Base-by-base conservation (phyloP, 2,888 invertebrate genomes). In the Drosophila koepferae region DNA sequence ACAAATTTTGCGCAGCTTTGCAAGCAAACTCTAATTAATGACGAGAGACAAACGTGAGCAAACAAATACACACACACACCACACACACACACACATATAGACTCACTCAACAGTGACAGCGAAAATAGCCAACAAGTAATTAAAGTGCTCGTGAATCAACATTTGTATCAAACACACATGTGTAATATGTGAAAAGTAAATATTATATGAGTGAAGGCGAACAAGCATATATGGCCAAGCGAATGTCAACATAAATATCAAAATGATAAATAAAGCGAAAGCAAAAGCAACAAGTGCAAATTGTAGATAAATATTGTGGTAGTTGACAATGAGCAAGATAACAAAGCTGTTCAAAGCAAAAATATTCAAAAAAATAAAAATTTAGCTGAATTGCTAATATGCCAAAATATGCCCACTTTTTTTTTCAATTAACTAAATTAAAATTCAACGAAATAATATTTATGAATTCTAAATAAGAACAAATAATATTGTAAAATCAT, bases 101-200 rank as follows among this genome's bases (percentile, higher is more conserved):
- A 58, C 3, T n/a, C 12, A 49, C n/a, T 5, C 34, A 28, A 12
- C 16, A 31, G 31, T 3, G 23, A 8, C 20, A 16, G 36, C 53
- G 36, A 41, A 65, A 69, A 46, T 36, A 49, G 28, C 55, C 44
- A 36, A 49, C 43, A 46, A 48, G 48, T 64, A 72, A 66, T 70
- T 55, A 60, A 60, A 65, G 28, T 31, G 65, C 20, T 54, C 8
- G n/a, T 31, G 43, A 44, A 59, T 71, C 46, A 59, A 54, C 49
- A 62, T 63, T 43, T 31, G 8, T 54, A n/a, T 34, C 40, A 36
- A 38, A n/a, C 36, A 31, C 48, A 31, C 7, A 44, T 41, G 23
- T n/a, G 20, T 43, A 20, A 54, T 54, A 40, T 40, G 10, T 14
- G 49, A 34, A 55, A 36, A 4, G 56, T 16, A 44, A 62, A 62